Conservation (phyloP, 1,140 invertebrate genomes). For the Papilio xuthus region DNA sequence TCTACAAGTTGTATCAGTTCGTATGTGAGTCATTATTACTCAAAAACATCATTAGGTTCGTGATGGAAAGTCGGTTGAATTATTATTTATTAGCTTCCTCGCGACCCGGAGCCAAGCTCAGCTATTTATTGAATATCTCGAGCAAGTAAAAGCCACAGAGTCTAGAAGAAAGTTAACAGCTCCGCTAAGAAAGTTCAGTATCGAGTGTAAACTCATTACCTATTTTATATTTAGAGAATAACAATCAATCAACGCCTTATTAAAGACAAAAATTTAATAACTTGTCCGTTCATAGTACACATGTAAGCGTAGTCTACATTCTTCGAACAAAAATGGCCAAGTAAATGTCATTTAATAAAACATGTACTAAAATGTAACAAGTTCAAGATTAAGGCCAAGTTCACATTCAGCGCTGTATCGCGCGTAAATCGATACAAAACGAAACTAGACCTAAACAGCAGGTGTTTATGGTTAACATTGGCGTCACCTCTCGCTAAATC, state of each 20-base stretch:
- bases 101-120: background rate
- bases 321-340: background rate
- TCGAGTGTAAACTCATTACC: too few species aligned
- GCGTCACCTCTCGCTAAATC: background rate
- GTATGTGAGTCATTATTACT: background rate
- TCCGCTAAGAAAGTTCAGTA: background rate
- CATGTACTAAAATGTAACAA: background rate
- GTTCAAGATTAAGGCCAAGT: background rate
- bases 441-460: too few species aligned
- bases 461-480: too few species aligned
- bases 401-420: too few species aligned
- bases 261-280: too few species aligned
- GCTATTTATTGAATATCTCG: slow-evolving; percentile 2
- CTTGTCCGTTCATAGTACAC: too few species aligned
- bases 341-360: background rate
- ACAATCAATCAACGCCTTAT: too few species aligned
- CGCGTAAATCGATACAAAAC: too few species aligned
- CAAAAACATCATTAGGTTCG: slow-evolving; percentile 14
- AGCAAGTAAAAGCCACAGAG: background rate
- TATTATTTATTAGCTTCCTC: background rate
- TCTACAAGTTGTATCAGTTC: background rate
- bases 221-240: too few species aligned
- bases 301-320: too few species aligned
- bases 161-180: background rate
- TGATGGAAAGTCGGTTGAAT: background rate